phyloP scores from a whole-genome alignment of 2,113 vertebrate species.

The Reinhardtius hippoglossoides region DNA sequence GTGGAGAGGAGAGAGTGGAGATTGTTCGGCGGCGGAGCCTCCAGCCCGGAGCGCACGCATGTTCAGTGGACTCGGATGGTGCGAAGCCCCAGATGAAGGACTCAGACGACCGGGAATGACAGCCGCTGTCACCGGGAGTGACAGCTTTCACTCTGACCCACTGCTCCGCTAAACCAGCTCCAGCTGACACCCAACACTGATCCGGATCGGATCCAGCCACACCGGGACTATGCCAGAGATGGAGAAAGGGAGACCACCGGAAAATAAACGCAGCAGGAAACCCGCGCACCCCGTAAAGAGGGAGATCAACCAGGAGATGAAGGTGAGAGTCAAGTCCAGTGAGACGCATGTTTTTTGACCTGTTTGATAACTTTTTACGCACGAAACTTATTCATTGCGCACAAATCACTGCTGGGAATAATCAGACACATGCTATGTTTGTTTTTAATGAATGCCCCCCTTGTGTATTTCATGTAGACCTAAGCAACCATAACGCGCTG shows the following conservation, averaged over 20 bases:
- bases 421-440: slow-evolving; percentile 6
- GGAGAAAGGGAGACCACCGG: slow-evolving; percentile 96
- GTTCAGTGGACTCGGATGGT: slow-evolving; percentile 70
- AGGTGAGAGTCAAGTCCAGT: slow-evolving; percentile 81
- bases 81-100: slow-evolving; percentile 80
- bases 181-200: slow-evolving; percentile 52
- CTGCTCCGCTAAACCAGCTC: slow-evolving; percentile 21
- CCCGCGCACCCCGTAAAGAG: slow-evolving; percentile 94
- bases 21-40: slow-evolving; percentile 65
- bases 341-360: neutral
- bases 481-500: neutral
- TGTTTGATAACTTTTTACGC: slow-evolving; percentile 23
- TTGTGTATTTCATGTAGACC: slow-evolving; percentile 14
- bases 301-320: slow-evolving; percentile 97
- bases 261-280: slow-evolving; percentile 97
- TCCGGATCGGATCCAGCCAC: slow-evolving; percentile 67
- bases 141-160: slow-evolving; percentile 76
- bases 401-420: slow-evolving; percentile 41
- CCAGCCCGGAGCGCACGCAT: slow-evolving; percentile 65
- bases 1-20: slow-evolving; percentile 41
- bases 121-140: slow-evolving; percentile 80
- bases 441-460: slow-evolving; percentile 33
- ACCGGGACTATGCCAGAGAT: slow-evolving; percentile 94
- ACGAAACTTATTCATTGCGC: slow-evolving; percentile 30
- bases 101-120: slow-evolving; percentile 81